Conservation (phyloP, 1,140 invertebrate genomes). For the Yoshiicerus persimilis region DNA sequence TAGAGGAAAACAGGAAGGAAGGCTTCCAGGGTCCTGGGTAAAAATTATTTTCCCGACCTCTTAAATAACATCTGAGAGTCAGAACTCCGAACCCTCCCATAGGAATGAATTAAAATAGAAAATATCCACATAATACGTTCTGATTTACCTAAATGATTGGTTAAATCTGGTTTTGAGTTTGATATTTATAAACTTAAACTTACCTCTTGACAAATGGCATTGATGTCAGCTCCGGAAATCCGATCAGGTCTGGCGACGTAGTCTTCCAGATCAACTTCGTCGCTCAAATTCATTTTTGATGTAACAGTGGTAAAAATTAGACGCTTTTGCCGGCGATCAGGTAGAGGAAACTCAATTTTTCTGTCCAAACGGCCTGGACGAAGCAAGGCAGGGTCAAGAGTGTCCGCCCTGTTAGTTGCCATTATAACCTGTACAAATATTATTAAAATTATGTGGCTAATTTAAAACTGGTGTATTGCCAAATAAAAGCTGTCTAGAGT, state of each 20-base stretch:
- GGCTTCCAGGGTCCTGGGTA: too few relatives aligned
- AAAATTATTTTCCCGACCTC: too few relatives aligned
- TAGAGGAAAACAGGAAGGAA: too few relatives aligned
- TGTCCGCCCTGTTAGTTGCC: constrained; percentile 99
- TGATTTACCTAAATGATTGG: too few relatives aligned
- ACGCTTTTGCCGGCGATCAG: constrained; percentile 96
- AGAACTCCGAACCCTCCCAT: too few relatives aligned
- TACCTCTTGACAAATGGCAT: constrained; percentile 99
- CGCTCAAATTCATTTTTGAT: constrained; percentile 98
- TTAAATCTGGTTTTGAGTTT: too few relatives aligned
- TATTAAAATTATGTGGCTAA: too few relatives aligned
- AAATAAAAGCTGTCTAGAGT: too few relatives aligned
- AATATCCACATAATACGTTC: too few relatives aligned
- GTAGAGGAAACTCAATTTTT: constrained; percentile 98
- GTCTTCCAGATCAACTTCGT: constrained; percentile 98
- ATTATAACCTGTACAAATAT: constrained; percentile 85
- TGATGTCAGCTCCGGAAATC: constrained; percentile 98
- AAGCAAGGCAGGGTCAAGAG: constrained; percentile 94
- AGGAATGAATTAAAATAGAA: too few relatives aligned
- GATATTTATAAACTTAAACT: constrained; percentile 52
- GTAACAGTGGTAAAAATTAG: constrained; percentile 98
- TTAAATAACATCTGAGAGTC: too few relatives aligned
- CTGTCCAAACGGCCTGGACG: constrained; percentile 95
- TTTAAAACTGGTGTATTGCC: too few relatives aligned
- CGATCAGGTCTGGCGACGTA: constrained; percentile 97